A percentile compares a stretch with the other conserved stretches of the same genome.
Conservation (phyloP, 2,113 vertebrate species). For the Oncorhynchus keta region DNA sequence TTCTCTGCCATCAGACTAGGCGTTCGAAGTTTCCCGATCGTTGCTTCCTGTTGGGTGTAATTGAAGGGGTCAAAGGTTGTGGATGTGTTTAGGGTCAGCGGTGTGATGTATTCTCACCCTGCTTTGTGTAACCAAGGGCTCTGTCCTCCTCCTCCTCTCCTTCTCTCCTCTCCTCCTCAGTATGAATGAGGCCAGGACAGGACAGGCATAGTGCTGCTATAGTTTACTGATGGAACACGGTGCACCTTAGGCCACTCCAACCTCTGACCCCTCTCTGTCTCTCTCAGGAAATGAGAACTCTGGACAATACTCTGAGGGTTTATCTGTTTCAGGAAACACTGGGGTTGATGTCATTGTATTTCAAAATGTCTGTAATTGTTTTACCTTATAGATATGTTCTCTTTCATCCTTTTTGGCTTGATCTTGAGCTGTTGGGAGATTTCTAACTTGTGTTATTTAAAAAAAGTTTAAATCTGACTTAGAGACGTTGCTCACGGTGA, state of each 20-base stretch:
- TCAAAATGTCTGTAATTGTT: background rate
- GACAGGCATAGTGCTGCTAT: conserved; percentile 46
- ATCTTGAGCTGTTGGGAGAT: too few relatives aligned
- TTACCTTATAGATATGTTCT: background rate
- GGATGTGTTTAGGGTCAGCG: conserved; percentile 25
- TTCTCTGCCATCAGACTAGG: background rate
- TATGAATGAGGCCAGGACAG: conserved; percentile 23
- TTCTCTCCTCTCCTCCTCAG: background rate
- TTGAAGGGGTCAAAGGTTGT: conserved; percentile 46
- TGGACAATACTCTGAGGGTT: background rate
- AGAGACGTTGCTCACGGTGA: background rate
- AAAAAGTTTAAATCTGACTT: background rate
- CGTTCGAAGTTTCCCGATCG: conserved; percentile 17
- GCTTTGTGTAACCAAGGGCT: conserved; percentile 17
- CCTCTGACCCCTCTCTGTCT: conserved; percentile 25
- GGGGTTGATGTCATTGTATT: background rate
- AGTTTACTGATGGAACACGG: conserved; percentile 16
- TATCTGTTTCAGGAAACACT: background rate
- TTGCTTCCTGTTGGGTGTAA: conserved; percentile 4
- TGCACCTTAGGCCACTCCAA: conserved; percentile 30
- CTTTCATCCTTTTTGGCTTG: too few relatives aligned
- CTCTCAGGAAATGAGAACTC: conserved; percentile 32
- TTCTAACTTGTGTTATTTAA: background rate
- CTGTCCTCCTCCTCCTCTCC: background rate
- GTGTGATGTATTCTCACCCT: conserved; percentile 1